phyloP scores from a whole-genome alignment of 2,113 vertebrate species.

The Dasyornis broadbenti region DNA sequence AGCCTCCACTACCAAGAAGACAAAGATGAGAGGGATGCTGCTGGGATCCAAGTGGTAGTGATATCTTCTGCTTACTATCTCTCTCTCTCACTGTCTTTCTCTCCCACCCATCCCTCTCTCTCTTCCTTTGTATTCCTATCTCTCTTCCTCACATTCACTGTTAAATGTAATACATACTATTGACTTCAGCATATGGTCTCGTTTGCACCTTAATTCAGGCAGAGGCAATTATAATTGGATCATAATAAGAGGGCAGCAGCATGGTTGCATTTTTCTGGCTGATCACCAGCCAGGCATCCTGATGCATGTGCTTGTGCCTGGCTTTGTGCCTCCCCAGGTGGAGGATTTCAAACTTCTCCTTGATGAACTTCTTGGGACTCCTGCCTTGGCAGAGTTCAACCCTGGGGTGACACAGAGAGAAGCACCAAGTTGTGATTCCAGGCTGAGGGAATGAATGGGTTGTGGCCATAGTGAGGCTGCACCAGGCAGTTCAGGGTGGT shows the following conservation, averaged over 20 bases:
- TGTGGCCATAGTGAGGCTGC: rapidly evolving
- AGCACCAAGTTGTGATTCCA: rapidly evolving
- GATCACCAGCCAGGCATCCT: not conserved
- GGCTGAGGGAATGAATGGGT: not conserved
- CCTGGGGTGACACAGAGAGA: no score
- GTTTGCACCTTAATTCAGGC: not conserved
- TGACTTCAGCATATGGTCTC: not conserved
- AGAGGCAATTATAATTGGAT: not conserved
- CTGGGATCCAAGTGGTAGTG: not conserved
- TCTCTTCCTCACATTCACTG: not conserved
- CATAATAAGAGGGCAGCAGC: not conserved
- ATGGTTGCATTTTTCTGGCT: not conserved
- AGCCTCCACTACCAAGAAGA: no score
- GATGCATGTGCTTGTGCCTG: not conserved
- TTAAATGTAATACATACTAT: not conserved
- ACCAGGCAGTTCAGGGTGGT: not conserved
- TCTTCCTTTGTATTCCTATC: not conserved
- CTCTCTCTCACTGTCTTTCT: not conserved
- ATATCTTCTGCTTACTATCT: not conserved
- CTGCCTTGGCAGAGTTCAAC: no score
- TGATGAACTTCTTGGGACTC: not conserved
- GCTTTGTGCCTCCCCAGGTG: not conserved
- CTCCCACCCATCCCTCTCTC: not conserved
- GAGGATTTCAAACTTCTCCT: not conserved
- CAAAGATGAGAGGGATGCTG: not conserved